Conservation (phyloP, 1,140 invertebrate species). For the Hyles vespertilio region DNA sequence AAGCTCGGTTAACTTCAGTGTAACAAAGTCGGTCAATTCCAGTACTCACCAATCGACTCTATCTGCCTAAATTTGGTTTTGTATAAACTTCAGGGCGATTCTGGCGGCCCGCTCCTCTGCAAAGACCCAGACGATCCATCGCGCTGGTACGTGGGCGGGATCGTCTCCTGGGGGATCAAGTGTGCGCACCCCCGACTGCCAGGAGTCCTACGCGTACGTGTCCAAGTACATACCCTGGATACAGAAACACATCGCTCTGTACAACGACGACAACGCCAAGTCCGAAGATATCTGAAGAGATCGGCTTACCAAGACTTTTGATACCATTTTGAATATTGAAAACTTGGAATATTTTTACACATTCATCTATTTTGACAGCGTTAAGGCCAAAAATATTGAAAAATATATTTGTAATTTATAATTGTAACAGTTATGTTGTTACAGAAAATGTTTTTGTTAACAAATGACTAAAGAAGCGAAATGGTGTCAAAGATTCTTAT, state of each 20-base stretch:
- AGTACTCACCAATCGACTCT: too few species aligned
- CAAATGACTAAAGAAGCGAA: too few species aligned
- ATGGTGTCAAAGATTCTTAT: too few species aligned
- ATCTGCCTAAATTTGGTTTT: too few species aligned
- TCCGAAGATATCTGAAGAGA: conserved; percentile 46
- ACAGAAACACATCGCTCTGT: conserved; percentile 78
- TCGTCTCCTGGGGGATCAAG: conserved; percentile 93
- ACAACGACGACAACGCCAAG: conserved; percentile 56
- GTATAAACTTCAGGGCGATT: conserved; percentile 81
- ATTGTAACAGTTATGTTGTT: too few species aligned
- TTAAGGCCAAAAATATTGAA: too few species aligned
- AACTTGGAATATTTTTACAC: neutral
- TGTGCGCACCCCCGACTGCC: conserved; percentile 90
- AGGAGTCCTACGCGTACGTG: conserved; percentile 92
- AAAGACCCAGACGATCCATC: conserved; percentile 80
- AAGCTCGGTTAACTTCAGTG: too few species aligned
- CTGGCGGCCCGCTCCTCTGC: conserved; percentile 86
- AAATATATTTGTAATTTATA: too few species aligned
- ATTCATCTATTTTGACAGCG: neutral
- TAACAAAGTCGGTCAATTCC: too few species aligned
- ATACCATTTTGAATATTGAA: neutral
- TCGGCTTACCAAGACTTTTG: neutral
- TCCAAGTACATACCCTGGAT: conserved; percentile 92
- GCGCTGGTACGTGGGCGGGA: conserved; percentile 90
- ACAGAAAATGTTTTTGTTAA: too few species aligned